Evolutionary conservation across 2,113 vertebrate species (phyloP), one percentile per base, ranked within the genome.

Genomic region (Semnornis frantzii): DNA sequence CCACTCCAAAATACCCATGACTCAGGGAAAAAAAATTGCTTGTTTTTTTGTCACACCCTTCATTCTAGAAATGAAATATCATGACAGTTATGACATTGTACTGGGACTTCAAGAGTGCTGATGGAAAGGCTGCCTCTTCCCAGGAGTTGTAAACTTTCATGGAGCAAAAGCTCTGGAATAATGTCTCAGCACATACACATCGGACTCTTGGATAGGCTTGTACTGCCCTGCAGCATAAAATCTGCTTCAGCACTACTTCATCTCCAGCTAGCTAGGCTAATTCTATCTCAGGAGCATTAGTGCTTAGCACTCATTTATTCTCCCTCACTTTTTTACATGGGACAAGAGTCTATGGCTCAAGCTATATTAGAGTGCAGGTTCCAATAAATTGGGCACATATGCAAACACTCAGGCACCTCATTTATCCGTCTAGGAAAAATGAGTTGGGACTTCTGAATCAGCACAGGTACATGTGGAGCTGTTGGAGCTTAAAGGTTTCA

Each of bases 341-440:
- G 50, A 25, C 44, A 62, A 11, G 2, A 34, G 23, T 23, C 28
- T 58, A 12, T 46, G 31, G 44, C 80, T 83, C 1, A 1, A 83
- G 12, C 12, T 37, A 64, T 5, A 9, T 76, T 69, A 54, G 60
- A 73, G 25, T 65, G 64, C 3, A 15, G n/a, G 30, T 46, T 70
- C 33, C 63, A 83, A 85, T 88, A 92, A 82, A 88, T 58, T 31
- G 9, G 30, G 55, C 69, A 85, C 69, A 86, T 17, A 55, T 86
- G 84, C 80, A 86, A 80, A 66, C 46, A 88, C 69, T 88, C 64
- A 85, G 69, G 64, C 55, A 77, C 52, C 31, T 93, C 73, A 88
- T 92, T 88, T 76, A 73, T 82, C 44, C 60, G 92, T 73, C 76
- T 86, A 65, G 70, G 77, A 80, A 87, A 92, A 82, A 77, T 64